Conservation (phyloP, 2,888 invertebrate genomes). For the Andricus curvator region DNA sequence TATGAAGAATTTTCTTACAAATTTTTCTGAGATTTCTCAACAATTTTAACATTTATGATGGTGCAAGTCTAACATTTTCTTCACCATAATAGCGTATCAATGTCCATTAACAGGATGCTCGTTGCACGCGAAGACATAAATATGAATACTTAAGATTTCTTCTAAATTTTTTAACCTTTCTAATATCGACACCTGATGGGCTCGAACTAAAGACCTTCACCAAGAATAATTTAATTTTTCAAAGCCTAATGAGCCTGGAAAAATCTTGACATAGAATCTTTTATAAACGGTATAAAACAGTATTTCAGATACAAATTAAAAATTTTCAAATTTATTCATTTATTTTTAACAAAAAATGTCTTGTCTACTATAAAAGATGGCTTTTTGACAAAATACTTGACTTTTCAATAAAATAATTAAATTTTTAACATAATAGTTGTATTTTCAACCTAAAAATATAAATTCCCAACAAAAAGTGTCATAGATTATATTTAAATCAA, state of each 20-base stretch:
- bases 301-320: too few species aligned
- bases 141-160: constrained; percentile 16
- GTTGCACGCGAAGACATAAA: constrained; percentile 34
- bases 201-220: not conserved
- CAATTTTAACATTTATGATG: constrained; percentile 31
- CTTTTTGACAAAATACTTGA: too few species aligned
- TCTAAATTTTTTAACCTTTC: constrained; percentile 27
- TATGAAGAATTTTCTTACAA: not conserved
- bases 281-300: too few species aligned
- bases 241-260: not conserved
- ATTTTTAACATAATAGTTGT: too few species aligned
- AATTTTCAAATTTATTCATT: too few species aligned
- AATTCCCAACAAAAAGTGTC: too few species aligned
- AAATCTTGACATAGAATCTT: too few species aligned
- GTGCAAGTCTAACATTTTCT: constrained; percentile 28
- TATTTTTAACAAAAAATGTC: too few species aligned
- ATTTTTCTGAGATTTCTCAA: not conserved
- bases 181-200: constrained; percentile 20
- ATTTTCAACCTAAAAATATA: too few species aligned
- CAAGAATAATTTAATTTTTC: not conserved
- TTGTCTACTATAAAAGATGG: too few species aligned
- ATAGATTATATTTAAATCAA: too few species aligned
- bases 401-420: too few species aligned
- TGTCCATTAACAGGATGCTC: constrained; percentile 28
- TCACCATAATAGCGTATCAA: constrained; percentile 23